Percentiles rank a stretch among this genome's conserved stretches.
Evolutionary conservation across 2,113 vertebrate species (phyloP).

Genomic region (Toxotes chatareus): DNA sequence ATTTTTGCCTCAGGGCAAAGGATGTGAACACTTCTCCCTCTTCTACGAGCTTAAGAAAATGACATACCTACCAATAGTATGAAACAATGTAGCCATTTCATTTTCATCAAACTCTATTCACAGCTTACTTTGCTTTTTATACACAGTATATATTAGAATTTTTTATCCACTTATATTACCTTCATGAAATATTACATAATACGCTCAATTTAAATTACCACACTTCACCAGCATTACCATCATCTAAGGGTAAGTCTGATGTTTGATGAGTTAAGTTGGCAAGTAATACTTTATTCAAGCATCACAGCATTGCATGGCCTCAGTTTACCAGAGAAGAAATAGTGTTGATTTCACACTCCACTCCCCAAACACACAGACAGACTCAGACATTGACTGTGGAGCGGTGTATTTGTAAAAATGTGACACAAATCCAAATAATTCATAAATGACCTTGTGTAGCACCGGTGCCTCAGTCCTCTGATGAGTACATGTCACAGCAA

Average conservation of each 20-base stretch:
- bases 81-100: neutral
- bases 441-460: constrained; percentile 75
- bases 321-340: constrained; percentile 32
- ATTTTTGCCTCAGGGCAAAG: neutral
- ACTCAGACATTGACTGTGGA: constrained; percentile 30
- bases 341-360: constrained; percentile 31
- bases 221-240: constrained; percentile 8
- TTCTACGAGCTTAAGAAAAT: neutral
- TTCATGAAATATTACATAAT: constrained; percentile 29
- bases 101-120: constrained; percentile 13
- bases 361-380: constrained; percentile 25
- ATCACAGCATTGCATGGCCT: neutral
- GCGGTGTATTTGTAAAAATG: constrained; percentile 58
- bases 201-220: constrained; percentile 11
- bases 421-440: constrained; percentile 72
- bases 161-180: neutral
- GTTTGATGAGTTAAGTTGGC: constrained; percentile 27
- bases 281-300: constrained; percentile 21
- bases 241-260: constrained; percentile 19
- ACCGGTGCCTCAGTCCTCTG: constrained; percentile 67
- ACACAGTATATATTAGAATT: neutral
- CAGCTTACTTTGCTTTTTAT: constrained; percentile 6
- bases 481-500: constrained; percentile 80
- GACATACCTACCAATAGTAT: neutral
- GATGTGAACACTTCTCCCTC: neutral